phyloP scores from a whole-genome alignment of 1,140 invertebrate genomes.

The Neodiprion pinetum region DNA sequence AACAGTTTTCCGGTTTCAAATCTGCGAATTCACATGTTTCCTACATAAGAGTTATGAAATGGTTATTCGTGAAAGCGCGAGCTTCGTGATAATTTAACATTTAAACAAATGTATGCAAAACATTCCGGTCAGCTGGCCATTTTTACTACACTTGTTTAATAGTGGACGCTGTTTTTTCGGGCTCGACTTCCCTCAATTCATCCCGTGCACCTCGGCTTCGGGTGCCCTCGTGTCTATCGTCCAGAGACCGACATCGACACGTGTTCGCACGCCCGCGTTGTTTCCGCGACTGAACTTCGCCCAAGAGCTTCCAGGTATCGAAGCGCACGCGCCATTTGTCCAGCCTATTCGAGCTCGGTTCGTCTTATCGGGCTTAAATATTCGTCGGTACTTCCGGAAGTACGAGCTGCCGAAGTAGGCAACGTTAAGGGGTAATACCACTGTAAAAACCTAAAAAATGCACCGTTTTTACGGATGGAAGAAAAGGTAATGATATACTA shows the following conservation, averaged over 20 bases:
- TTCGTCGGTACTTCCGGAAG: not conserved
- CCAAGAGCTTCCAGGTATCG: constrained; percentile 24
- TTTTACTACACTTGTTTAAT: too few relatives aligned
- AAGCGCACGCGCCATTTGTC: constrained; percentile 26
- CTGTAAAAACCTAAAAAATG: not conserved
- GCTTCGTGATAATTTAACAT: too few relatives aligned
- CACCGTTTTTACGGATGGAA: not conserved
- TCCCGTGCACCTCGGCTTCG: constrained; percentile 17
- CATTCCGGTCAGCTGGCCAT: too few relatives aligned
- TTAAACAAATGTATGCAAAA: too few relatives aligned
- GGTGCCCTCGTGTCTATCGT: not conserved
- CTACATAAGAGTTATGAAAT: too few relatives aligned
- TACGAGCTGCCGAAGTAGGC: constrained; percentile 32
- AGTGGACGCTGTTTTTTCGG: not conserved
- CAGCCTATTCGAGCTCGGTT: constrained; percentile 27
- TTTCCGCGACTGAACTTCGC: constrained; percentile 4
- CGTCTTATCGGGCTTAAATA: not conserved
- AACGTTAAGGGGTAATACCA: constrained; percentile 30
- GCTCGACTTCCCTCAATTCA: not conserved
- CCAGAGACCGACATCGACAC: constrained; percentile 1
- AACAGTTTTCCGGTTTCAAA: too few relatives aligned
- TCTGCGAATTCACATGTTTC: too few relatives aligned
- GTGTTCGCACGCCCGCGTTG: not conserved
- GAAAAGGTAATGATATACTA: not conserved
- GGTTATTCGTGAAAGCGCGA: too few relatives aligned